Percentiles rank a stretch among this genome's conserved stretches.
phyloP scores from a whole-genome alignment of 2,113 vertebrate genomes.

The Phrynosoma blainvillii region DNA sequence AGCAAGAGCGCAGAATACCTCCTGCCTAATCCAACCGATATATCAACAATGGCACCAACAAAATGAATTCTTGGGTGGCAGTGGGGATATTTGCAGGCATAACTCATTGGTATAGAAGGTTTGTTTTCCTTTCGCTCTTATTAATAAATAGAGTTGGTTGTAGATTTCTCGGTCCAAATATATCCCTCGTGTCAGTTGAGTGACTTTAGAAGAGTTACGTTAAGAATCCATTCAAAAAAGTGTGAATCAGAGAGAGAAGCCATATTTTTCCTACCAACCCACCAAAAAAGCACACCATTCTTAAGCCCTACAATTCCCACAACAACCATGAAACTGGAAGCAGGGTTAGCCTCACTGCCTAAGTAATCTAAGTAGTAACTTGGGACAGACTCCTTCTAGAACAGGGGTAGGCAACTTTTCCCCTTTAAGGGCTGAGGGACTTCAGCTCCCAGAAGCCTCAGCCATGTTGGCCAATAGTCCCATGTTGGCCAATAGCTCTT shows the following conservation, averaged over 20 bases:
- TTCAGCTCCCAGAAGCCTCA: no score
- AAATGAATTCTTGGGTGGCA: slow-evolving; percentile 15
- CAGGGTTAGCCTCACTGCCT: background rate
- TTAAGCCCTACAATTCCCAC: background rate
- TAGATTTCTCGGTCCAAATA: background rate
- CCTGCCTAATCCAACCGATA: slow-evolving; percentile 24
- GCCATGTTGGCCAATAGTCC: no score
- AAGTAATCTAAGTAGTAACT: background rate
- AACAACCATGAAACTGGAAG: background rate
- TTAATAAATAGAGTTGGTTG: slow-evolving; percentile 22
- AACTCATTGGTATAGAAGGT: slow-evolving; percentile 21
- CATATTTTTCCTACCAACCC: no score
- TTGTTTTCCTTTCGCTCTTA: slow-evolving; percentile 3
- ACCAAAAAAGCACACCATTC: background rate
- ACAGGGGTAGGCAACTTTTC: no score
- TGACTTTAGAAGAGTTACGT: background rate
- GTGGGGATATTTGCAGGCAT: background rate
- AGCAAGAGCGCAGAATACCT: background rate
- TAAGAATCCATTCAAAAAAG: background rate
- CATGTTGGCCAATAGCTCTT: no score
- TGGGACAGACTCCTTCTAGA: background rate
- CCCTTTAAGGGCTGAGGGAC: no score
- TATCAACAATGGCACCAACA: slow-evolving; percentile 9
- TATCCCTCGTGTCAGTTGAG: background rate
- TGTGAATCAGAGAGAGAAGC: background rate